These are phyloP conservation scores for Physella acuta DNA, from an alignment of 1,140 invertebrate genomes.

Conservation along the genomic window DNA sequence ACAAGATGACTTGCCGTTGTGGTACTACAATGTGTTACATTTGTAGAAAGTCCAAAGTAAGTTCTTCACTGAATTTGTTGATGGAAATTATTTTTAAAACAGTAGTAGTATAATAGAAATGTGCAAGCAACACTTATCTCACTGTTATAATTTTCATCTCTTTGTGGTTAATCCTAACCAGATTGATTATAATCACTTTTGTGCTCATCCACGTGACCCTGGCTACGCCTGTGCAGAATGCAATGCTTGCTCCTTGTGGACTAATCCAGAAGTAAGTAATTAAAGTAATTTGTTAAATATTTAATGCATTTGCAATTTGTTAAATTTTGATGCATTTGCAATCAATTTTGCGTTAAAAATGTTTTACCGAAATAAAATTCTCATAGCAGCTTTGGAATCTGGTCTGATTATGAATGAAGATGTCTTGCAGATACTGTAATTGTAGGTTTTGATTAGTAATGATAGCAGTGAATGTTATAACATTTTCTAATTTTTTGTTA, in stretches of 20 bases:
- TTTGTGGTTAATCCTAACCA: no score
- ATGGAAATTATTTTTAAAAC: no score
- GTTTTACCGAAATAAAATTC: neutral
- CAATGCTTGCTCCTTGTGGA: slow-evolving; percentile 48
- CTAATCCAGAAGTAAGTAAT: slow-evolving; percentile 50
- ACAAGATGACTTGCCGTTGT: slow-evolving; percentile 72
- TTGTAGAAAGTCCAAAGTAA: slow-evolving; percentile 63
- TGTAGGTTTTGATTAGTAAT: neutral
- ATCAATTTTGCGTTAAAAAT: neutral
- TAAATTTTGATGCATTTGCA: neutral
- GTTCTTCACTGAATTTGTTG: no score
- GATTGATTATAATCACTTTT: slow-evolving; percentile 56
- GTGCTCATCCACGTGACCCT: slow-evolving; percentile 46
- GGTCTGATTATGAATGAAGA: neutral
- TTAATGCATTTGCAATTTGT: slow-evolving; percentile 5
- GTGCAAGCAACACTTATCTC: no score
- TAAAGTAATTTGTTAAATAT: neutral
- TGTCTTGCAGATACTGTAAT: neutral
- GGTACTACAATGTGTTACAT: slow-evolving; percentile 72
- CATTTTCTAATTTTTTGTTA: neutral
- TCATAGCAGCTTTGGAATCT: neutral
- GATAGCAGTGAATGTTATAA: neutral
- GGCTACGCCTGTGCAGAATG: slow-evolving; percentile 43
- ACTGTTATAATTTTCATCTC: no score
- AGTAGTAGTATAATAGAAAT: no score